Conservation (phyloP, 2,113 vertebrate species). For the Rousettus leschenaultii region DNA sequence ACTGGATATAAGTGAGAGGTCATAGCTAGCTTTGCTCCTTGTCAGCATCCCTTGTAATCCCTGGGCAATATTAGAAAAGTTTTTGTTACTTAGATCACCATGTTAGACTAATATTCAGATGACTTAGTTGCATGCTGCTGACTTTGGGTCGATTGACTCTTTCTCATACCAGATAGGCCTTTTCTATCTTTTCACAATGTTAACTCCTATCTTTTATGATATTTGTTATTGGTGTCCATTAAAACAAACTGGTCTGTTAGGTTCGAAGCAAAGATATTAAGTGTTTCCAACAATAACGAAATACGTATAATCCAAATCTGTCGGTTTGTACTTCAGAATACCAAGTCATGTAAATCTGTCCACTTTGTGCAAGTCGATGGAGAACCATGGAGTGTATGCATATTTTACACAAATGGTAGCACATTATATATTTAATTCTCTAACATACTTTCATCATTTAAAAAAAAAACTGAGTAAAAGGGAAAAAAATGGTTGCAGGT, state of each 20-base stretch:
- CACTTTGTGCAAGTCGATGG: neutral
- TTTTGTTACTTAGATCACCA: neutral
- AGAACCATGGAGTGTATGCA: neutral
- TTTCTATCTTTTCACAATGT: slow-evolving; percentile 32
- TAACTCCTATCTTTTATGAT: slow-evolving; percentile 45
- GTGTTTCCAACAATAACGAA: slow-evolving; percentile 67
- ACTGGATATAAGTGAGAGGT: neutral
- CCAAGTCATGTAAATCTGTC: slow-evolving; percentile 19
- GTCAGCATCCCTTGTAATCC: neutral
- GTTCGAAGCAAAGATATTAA: slow-evolving; percentile 64
- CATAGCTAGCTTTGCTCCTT: neutral
- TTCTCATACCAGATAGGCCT: slow-evolving; percentile 50
- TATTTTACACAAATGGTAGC: neutral
- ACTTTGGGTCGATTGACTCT: slow-evolving; percentile 53
- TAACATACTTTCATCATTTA: neutral
- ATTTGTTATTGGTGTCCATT: slow-evolving; percentile 62
- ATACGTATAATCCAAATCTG: slow-evolving; percentile 45
- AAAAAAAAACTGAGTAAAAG: neutral
- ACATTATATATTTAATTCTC: neutral
- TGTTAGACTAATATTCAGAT: slow-evolving; percentile 55
- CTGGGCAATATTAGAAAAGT: neutral
- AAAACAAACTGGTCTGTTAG: slow-evolving; percentile 71
- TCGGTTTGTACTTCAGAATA: slow-evolving; percentile 29
- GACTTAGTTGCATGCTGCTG: slow-evolving; percentile 47
- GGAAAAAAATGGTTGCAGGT: neutral